phyloP scores from a whole-genome alignment of 2,888 invertebrate genomes.

The Formica aserva region DNA sequence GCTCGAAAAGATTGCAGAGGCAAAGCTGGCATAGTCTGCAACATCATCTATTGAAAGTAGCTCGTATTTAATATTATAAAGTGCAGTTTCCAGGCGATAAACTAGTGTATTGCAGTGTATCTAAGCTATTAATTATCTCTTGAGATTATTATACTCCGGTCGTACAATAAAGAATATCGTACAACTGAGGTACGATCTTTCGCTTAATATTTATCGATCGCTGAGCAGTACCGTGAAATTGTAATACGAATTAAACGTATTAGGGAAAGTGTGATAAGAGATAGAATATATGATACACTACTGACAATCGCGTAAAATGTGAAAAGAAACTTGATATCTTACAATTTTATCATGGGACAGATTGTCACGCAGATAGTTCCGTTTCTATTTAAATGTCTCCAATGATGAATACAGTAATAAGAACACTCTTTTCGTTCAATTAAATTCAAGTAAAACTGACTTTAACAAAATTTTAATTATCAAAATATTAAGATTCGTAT shows the following conservation, averaged over 20 bases:
- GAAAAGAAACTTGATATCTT: neutral
- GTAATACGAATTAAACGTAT: constrained; percentile 19
- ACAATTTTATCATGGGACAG: neutral
- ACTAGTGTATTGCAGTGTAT: constrained; percentile 7
- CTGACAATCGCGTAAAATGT: neutral
- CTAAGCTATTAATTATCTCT: constrained; percentile 37
- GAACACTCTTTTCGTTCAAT: neutral
- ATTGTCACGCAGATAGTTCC: too few species aligned
- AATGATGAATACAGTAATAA: neutral
- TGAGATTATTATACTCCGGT: constrained; percentile 33
- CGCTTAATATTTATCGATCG: constrained; percentile 31
- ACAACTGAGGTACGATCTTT: constrained; percentile 19
- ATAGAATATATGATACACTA: neutral
- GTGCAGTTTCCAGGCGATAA: constrained; percentile 16
- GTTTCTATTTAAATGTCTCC: neutral
- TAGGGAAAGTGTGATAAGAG: constrained; percentile 26
- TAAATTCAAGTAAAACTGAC: too few species aligned
- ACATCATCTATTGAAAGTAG: constrained; percentile 28
- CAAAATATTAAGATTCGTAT: too few species aligned
- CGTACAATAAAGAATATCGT: constrained; percentile 31
- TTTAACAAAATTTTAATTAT: too few species aligned
- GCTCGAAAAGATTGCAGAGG: constrained; percentile 1
- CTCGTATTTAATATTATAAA: constrained; percentile 40
- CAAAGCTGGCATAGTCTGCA: neutral
- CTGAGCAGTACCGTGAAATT: constrained; percentile 32